Base-by-base conservation (phyloP, 2,113 vertebrate species). In the Spea bombifrons region DNA sequence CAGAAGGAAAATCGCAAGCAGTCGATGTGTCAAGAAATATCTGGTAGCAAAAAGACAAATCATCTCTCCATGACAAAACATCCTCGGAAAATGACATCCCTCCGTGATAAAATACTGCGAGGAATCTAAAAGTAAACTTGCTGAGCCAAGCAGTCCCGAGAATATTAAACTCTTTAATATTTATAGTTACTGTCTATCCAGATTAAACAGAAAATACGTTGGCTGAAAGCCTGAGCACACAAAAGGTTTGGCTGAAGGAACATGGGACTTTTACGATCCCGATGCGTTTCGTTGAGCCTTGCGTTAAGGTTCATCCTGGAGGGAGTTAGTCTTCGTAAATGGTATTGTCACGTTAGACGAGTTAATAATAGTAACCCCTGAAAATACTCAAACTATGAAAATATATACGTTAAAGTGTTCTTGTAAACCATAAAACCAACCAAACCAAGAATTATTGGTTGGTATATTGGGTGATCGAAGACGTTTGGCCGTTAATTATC, bases 141-240 rank as follows among this genome's bases (percentile, higher is more conserved):
- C 77, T 80, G 77, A 80, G 77, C 59, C 44, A 80, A 80, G 77
- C 64, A 73, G 10, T 66, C 59, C 64, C 5, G 12, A 45, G 50
- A 65, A 67, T 67, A 73, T 80, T 80, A 80, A 80, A 72, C 46
- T 65, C 63, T 71, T 80, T 80, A 46, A 74, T 80, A 80, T 80
- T 80, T 80, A 80, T 74, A 74, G 71, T 67, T 67, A 68, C 78
- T 73, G 78, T 74, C 78, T 80, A 74, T 80, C 52, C 71, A 61
- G 78, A 72, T 80, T 74, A 80, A 71, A 68, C 78, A 57, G 63
- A 67, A 68, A 74, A 73, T 50, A 68, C 50, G 44, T 80, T 80
- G 77, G 77, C 70, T n/a, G n/a, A 4, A 10, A 67, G 77, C 70
- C 70, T 52, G 77, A 73, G 71, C 70, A 80, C 77, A 73, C 77